Evolutionary conservation across 2,797 vertebrate species (phyloP).

Genomic region (Catamblyrhynchus diadema): DNA sequence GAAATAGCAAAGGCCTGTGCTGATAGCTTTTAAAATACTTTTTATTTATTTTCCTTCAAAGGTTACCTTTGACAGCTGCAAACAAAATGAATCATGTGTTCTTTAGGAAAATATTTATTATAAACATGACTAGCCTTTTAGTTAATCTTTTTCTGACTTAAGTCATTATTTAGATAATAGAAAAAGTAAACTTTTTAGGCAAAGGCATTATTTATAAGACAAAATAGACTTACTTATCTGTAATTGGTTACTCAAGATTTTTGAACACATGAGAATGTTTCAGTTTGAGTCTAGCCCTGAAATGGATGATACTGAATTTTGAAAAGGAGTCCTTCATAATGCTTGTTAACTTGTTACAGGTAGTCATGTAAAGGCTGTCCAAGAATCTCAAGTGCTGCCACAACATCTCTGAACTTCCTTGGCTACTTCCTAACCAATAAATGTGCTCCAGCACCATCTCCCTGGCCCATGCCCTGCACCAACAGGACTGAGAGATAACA

Average conservation of each 20-base stretch:
- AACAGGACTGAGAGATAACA: accelerated
- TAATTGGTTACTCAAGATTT: background rate
- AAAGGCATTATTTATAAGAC: background rate
- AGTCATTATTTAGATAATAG: background rate
- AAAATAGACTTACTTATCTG: background rate
- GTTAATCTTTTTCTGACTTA: background rate
- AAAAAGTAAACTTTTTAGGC: background rate
- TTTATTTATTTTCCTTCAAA: background rate
- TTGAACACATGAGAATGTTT: background rate
- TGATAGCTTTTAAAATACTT: background rate
- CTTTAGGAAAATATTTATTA: background rate
- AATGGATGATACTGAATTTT: background rate
- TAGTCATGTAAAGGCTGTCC: background rate
- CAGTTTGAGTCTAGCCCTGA: background rate
- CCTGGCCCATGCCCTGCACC: background rate
- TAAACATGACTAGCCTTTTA: background rate
- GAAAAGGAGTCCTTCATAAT: background rate
- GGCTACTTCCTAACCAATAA: background rate
- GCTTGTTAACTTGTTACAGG: background rate
- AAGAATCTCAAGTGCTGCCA: background rate
- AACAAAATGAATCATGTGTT: background rate
- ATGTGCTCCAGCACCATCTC: accelerated
- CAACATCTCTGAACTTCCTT: background rate
- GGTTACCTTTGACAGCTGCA: background rate
- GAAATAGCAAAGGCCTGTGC: background rate